These are phyloP conservation scores for Nematostella vectensis DNA, from an alignment of 92 coral and sea anemone species.

Conservation along the genomic window DNA sequence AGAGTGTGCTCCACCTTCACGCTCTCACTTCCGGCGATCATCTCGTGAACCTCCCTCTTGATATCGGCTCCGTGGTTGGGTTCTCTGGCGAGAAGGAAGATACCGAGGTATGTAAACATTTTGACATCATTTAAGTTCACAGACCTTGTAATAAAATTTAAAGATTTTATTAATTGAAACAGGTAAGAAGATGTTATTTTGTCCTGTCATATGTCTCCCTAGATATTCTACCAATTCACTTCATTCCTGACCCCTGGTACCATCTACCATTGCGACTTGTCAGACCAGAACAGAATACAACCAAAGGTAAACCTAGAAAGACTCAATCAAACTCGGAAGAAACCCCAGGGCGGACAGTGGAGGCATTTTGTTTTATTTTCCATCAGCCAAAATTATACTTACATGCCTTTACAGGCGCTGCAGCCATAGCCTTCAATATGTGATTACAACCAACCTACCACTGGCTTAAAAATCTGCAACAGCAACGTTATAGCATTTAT, in stretches of 20 bases:
- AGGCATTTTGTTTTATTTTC: too few relatives aligned
- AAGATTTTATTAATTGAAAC: too few relatives aligned
- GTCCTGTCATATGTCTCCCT: too few relatives aligned
- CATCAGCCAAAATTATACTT: too few relatives aligned
- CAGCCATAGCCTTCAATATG: too few relatives aligned
- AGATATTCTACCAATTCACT: constrained; percentile 91
- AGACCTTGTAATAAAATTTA: not conserved
- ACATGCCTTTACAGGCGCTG: too few relatives aligned
- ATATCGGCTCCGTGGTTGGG: constrained; percentile 84
- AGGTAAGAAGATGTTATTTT: too few relatives aligned
- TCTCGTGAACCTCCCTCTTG: constrained; percentile 72
- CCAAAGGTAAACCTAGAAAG: constrained; percentile 48
- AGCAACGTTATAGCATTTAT: too few relatives aligned
- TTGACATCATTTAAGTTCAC: too few relatives aligned
- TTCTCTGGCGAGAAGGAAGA: constrained; percentile 76
- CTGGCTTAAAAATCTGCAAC: too few relatives aligned
- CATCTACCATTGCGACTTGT: constrained; percentile 74
- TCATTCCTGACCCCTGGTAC: constrained; percentile 87
- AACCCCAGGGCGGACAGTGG: too few relatives aligned
- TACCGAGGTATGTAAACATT: constrained; percentile 92
- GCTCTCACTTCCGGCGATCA: constrained; percentile 65
- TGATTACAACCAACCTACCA: too few relatives aligned
- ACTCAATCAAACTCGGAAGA: not conserved
- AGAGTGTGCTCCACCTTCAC: constrained; percentile 85
- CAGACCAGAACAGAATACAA: constrained; percentile 38